Conservation (phyloP, 2,888 invertebrate genomes). For the Syrphus vitripennis region DNA sequence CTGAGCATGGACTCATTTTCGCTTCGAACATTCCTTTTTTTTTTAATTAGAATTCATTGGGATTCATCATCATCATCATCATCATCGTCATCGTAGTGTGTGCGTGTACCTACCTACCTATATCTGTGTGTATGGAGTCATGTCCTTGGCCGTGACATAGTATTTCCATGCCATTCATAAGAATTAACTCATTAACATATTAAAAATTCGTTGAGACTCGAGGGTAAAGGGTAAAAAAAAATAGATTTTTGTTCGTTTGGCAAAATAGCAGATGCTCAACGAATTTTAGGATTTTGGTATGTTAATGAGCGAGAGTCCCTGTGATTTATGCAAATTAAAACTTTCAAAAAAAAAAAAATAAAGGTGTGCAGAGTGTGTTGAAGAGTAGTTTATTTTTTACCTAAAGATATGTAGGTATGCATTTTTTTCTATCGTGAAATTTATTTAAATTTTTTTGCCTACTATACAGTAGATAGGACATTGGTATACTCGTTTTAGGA, state of each 20-base stretch:
- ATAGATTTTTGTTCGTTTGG: slow-evolving; percentile 18
- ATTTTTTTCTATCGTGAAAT: slow-evolving; percentile 16
- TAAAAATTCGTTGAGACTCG: slow-evolving; percentile 46
- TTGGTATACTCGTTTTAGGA: background rate
- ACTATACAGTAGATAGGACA: background rate
- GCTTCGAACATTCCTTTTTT: slow-evolving; percentile 54
- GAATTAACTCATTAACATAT: slow-evolving; percentile 72
- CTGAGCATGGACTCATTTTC: slow-evolving; percentile 68
- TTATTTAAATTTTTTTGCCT: slow-evolving; percentile 36
- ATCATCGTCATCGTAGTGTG: slow-evolving; percentile 13
- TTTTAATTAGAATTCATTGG: slow-evolving; percentile 69
- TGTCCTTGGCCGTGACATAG: slow-evolving; percentile 70
- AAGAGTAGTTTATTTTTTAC: slow-evolving; percentile 51
- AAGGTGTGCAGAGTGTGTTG: slow-evolving; percentile 62
- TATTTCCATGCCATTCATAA: slow-evolving; percentile 54
- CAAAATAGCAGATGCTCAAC: slow-evolving; percentile 69
- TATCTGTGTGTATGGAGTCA: slow-evolving; percentile 44
- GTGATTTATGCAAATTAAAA: slow-evolving; percentile 66
- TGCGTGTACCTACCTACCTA: background rate
- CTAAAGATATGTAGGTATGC: background rate
- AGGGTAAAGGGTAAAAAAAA: slow-evolving; percentile 48
- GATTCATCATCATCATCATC: too few species aligned
- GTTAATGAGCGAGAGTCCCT: slow-evolving; percentile 51
- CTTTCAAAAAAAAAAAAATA: background rate
- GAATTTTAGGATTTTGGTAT: slow-evolving; percentile 48